phyloP scores from a whole-genome alignment of 2,888 invertebrate species.

The Campoletis raptor region DNA sequence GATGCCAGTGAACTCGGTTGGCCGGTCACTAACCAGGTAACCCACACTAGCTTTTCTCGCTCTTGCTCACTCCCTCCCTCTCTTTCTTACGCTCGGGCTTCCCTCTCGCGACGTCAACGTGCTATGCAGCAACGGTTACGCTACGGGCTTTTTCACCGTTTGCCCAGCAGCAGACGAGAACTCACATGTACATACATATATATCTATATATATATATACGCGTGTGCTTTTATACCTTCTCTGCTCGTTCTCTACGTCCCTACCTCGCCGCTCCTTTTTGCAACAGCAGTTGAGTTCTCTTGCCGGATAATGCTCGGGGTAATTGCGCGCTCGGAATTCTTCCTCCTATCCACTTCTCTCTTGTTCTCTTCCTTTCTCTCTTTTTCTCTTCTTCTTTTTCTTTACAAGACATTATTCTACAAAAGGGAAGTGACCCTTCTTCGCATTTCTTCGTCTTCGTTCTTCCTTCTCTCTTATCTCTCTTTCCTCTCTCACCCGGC shows the following conservation, averaged over 20 bases:
- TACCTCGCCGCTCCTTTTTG: constrained; percentile 20
- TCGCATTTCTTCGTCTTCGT: constrained; percentile 58
- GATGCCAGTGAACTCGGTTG: constrained; percentile 85
- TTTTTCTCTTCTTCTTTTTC: constrained; percentile 32
- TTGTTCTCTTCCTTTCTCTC: neutral
- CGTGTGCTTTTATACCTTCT: constrained; percentile 38
- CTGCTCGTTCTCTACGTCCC: constrained; percentile 45
- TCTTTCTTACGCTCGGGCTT: constrained; percentile 26
- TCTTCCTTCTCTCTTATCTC: constrained; percentile 64
- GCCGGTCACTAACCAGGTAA: constrained; percentile 85
- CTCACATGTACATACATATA: constrained; percentile 49
- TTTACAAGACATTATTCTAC: neutral
- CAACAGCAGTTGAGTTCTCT: constrained; percentile 44
- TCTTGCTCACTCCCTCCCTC: constrained; percentile 63
- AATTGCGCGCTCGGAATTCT: constrained; percentile 76
- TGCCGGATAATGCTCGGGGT: constrained; percentile 70
- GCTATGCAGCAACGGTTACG: constrained; percentile 84
- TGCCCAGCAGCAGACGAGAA: constrained; percentile 72
- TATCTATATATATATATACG: no score
- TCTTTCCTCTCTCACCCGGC: constrained; percentile 50
- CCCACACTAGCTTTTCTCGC: constrained; percentile 82
- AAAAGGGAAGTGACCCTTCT: constrained; percentile 25
- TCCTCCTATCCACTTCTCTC: constrained; percentile 55
- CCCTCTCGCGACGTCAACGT: constrained; percentile 77
- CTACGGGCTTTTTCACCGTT: constrained; percentile 83